A percentile compares a stretch with the other conserved stretches of the same genome.
These are phyloP conservation scores for Xanthostigma xanthostigma DNA, from an alignment of 2,888 invertebrate genomes.

Conservation along the genomic window DNA sequence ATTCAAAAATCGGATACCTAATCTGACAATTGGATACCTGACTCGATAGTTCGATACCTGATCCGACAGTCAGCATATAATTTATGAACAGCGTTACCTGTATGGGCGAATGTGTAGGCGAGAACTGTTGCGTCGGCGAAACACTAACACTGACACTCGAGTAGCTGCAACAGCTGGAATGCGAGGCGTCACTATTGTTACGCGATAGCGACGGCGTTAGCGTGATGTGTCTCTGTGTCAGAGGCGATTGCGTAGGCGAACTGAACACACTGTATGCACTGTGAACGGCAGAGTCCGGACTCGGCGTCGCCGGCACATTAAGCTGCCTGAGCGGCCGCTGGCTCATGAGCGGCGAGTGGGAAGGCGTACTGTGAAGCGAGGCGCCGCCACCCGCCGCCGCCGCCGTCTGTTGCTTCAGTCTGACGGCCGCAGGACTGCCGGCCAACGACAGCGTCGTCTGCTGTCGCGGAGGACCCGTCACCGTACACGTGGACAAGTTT, in stretches of 20 bases:
- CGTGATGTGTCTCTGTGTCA: constrained; percentile 66
- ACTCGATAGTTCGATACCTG: too few relatives aligned
- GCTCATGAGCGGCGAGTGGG: constrained; percentile 52
- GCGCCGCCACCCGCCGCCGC: constrained; percentile 37
- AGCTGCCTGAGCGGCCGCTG: constrained; percentile 37
- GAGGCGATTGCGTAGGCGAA: constrained; percentile 76
- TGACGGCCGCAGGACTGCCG: constrained; percentile 20
- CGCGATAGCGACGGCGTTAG: constrained; percentile 73
- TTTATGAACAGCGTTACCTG: constrained; percentile 30
- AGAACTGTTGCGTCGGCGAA: constrained; percentile 47
- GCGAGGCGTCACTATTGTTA: constrained; percentile 83
- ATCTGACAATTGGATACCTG: too few relatives aligned
- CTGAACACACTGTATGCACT: constrained; percentile 71
- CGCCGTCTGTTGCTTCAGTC: constrained; percentile 29
- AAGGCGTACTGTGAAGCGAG: constrained; percentile 45
- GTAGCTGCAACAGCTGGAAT: constrained; percentile 78
- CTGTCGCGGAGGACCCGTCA: not conserved
- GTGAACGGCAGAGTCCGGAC: constrained; percentile 80
- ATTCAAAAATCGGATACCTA: too few relatives aligned
- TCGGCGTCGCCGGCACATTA: constrained; percentile 61
- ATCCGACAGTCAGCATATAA: constrained; percentile 1
- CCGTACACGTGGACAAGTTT: constrained; percentile 20
- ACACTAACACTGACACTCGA: constrained; percentile 45
- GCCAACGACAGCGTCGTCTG: constrained; percentile 9
- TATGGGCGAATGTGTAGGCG: constrained; percentile 79